Base-by-base conservation (phyloP, 2,888 invertebrate genomes). In the Melanotus villosus region DNA sequence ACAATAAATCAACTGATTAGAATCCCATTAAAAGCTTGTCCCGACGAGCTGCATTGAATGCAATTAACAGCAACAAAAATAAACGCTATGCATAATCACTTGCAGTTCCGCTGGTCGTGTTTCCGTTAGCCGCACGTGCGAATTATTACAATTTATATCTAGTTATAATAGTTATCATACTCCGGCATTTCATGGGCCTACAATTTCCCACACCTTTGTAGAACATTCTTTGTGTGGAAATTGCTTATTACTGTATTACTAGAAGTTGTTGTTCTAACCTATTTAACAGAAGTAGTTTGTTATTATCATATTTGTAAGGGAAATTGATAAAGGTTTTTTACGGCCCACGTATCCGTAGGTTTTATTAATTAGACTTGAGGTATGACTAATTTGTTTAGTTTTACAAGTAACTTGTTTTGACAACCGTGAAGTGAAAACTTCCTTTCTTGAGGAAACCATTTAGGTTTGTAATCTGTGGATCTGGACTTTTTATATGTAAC, bases 111-210 rank as follows among this genome's bases (percentile, higher is more conserved):
- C n/a, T 23, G 23, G 12, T 26, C 14, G 47, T 21, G 12, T 52
- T 52, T 52, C 52, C 52, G 52, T 32, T 32, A 52, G 10, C 18
- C 52, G 52, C 52, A 52, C 52, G 52, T 52, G 52, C 52, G 32
- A 52, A 32, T 52, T 52, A 52, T 52, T 52, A 32, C 5, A 52
- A 52, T 52, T 50, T 34, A 32, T 52, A 47, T 47, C 47, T 47
- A n/a, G n/a, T n/a, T n/a, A n/a, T 47, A 26, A 26, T 47, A 23
- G 12, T 12, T 2, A 47, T 47, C 47, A 14, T 12, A 23, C 9
- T 12, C 12, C 23, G 23, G 16, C 18, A 14, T 16, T 16, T 41
- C 41, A 41, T 41, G 21, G 26, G 12, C n/a, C 10, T 10, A 7
- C 1, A 7, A n/a, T 45, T 47, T 47, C 23, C 26, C 23, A 47